Evolutionary conservation across 2,113 vertebrate species (phyloP), one percentile per base, ranked within the genome.

Genomic region (Aldabrachelys gigantea): DNA sequence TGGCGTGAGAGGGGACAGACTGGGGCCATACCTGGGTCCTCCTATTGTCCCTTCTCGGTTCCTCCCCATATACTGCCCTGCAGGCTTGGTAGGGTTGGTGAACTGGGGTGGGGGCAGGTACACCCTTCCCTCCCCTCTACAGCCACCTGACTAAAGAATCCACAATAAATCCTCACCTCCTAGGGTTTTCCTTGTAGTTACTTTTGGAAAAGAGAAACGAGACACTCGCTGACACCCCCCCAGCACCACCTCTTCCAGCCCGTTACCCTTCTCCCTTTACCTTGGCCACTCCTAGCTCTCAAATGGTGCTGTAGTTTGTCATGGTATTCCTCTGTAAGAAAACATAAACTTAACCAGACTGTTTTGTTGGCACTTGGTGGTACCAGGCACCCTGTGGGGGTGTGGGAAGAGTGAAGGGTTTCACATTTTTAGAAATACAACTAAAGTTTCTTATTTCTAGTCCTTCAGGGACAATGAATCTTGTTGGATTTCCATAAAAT

Each of bases 81-180:
- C 25, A 1, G 5, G 14, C 24, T 38, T 38, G 38, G 78, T 76
- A 2, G 16, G n/a, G 44, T 49, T 24, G 11, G 47, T 6, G 76
- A 22, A 2, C 2, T 11, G 2, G 49, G 75, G 5, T 29, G 7
- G 13, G 3, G 10, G 13, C 22, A 5, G 56, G 8, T 82, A 29
- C 17, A 19, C 24, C 9, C 8, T 35, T 7, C 14, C 49, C 50
- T n/a, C 65, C 56, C 12, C 50, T n/a, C 65, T 49, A 9, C 50
- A 69, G 75, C 62, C 19, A 17, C 38, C 17, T 21, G 57, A 27
- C 53, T n/a, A 49, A 83, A 53, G 10, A 19, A 84, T 62, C 41
- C n/a, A 17, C 19, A 72, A 5, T 25, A 25, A 86, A 13, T 21
- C 57, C 38, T n/a, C 47, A 19, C 59, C 38, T 44, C 35, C 9